phyloP scores from a whole-genome alignment of 2,113 vertebrate genomes.

The Larimichthys polyactis region DNA sequence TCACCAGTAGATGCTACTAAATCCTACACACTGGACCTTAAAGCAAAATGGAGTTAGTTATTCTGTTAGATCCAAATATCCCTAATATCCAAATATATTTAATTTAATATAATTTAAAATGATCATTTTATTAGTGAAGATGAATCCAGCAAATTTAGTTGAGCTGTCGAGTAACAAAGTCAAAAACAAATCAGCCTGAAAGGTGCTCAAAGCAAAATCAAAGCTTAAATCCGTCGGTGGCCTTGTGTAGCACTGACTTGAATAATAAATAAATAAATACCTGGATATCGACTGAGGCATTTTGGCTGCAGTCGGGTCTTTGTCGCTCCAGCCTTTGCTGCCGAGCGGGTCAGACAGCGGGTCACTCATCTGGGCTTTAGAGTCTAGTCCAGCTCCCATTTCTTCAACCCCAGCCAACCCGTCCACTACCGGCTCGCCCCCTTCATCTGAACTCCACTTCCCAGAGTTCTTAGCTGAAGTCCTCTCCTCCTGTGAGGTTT shows the following conservation, averaged over 20 bases:
- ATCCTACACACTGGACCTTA: no score
- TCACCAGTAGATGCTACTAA: no score
- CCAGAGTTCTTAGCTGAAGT: constrained; percentile 53
- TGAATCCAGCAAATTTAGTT: background rate
- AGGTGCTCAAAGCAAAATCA: background rate
- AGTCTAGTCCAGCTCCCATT: constrained; percentile 65
- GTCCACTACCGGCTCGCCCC: constrained; percentile 43
- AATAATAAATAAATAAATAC: constrained; percentile 61
- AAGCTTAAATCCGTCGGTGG: no score
- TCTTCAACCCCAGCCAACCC: constrained; percentile 52
- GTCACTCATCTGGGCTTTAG: constrained; percentile 78
- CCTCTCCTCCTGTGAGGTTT: constrained; percentile 73
- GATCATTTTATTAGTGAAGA: background rate
- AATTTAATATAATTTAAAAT: background rate
- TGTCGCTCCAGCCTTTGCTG: constrained; percentile 85
- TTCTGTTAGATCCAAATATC: background rate
- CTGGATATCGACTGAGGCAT: constrained; percentile 87
- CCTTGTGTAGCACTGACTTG: background rate
- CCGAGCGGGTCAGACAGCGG: constrained; percentile 79
- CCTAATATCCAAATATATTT: no score
- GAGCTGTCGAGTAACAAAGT: background rate
- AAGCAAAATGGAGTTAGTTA: no score
- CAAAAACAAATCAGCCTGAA: background rate
- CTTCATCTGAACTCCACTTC: constrained; percentile 66
- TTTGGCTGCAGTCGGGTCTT: constrained; percentile 84